Evolutionary conservation across 2,113 vertebrate species (phyloP), one percentile per base, ranked within the genome.

Genomic region (Nannobrachium achirus): DNA sequence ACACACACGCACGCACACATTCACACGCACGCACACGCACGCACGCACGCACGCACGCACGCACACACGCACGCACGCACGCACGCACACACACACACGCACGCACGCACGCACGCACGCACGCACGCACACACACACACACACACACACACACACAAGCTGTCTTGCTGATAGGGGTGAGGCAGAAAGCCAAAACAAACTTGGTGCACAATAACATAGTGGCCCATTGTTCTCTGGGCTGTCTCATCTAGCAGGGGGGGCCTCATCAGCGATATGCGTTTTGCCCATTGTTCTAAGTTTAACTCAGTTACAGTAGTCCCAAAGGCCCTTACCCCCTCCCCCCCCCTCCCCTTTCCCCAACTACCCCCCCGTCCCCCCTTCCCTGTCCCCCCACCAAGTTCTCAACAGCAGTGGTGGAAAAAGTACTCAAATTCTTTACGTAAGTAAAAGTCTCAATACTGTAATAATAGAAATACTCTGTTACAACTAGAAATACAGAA

Each of bases 111-210:
- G 33, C 53, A 56, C 25, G 15, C 55, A 57, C 33, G 33, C 53
- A 56, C 53, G 33, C 55, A 40, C 44, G 15, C 44, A 63, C 49
- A 20, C 33, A 41, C 46, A 69, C 45, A 73, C 18, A 5, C 50
- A 46, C 15, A 38, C 58, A 57, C 44, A 53, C 16, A 53, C 48
- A 55, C 55, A 63, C 49, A 50, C 58, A 56, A 45, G 45, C 67
- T 74, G 66, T 74, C 56, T 20, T 56, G 52, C 76, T 60, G 79
- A 81, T 75, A 79, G 71, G 69, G 69, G 19, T 51, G 56, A 69
- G 86, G 71, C 67, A 50, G 5, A 1, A 39, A 4, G 44, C 82
- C 72, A 75, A 53, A 73, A 63, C 67, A 73, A 57, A 70, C 53
- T 48, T 10, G 10, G 46, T 77, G 55, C 71, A 55, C 49, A 58